Evolutionary conservation across 1,140 invertebrate species (phyloP).

Genomic region (Micrasema minimum): DNA sequence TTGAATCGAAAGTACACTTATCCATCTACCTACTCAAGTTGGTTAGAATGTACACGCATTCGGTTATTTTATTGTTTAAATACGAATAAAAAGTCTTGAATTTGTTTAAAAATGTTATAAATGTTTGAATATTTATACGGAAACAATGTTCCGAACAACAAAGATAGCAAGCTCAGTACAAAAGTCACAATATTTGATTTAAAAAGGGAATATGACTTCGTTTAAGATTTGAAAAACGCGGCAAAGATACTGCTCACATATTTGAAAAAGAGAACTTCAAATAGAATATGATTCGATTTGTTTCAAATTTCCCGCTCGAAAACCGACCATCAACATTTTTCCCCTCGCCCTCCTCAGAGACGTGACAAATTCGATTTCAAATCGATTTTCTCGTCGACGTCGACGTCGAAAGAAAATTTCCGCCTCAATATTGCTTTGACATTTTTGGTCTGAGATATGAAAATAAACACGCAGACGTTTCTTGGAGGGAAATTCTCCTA

Average conservation of each 20-base stretch:
- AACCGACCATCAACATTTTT: conserved; percentile 44
- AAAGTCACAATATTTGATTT: no score
- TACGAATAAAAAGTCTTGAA: no score
- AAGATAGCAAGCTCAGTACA: no score
- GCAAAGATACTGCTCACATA: conserved; percentile 24
- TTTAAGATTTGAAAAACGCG: conserved; percentile 4
- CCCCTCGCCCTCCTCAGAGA: conserved; percentile 40
- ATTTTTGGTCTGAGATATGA: conserved; percentile 36
- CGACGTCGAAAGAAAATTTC: conserved; percentile 47
- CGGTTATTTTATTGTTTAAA: no score
- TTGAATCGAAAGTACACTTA: no score
- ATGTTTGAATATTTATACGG: no score
- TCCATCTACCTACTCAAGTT: no score
- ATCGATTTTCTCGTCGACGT: conserved; percentile 48
- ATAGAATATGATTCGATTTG: conserved; percentile 48
- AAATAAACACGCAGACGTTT: conserved; percentile 43
- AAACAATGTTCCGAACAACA: no score
- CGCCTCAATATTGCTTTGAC: conserved; percentile 38
- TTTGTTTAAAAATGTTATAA: no score
- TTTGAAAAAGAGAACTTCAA: conserved; percentile 34
- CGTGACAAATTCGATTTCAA: conserved; percentile 52
- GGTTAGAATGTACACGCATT: no score
- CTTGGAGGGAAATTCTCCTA: conserved; percentile 15
- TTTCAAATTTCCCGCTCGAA: conserved; percentile 50
- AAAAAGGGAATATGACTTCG: neutral